phyloP scores from a whole-genome alignment of 2,888 invertebrate genomes.

The Drosophila kuntzei region DNA sequence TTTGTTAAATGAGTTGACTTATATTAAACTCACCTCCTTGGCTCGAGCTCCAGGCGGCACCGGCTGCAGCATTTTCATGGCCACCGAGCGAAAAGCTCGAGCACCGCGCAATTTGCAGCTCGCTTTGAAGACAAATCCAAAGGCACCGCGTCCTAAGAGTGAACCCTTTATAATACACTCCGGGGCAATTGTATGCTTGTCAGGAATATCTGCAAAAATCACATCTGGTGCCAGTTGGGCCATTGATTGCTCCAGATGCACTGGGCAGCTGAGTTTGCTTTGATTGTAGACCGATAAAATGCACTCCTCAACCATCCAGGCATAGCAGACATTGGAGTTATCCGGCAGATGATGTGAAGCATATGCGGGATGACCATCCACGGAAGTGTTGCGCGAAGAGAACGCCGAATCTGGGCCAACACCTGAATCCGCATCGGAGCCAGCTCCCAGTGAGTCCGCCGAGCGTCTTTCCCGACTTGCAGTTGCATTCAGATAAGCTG shows the following conservation, averaged over 20 bases:
- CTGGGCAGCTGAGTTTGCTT: constrained; percentile 90
- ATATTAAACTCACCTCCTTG: constrained; percentile 77
- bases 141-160: constrained; percentile 97
- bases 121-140: constrained; percentile 97
- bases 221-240: constrained; percentile 96
- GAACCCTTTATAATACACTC: constrained; percentile 92
- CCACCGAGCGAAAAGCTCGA: constrained; percentile 89
- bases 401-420: constrained; percentile 93
- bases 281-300: constrained; percentile 94
- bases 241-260: constrained; percentile 91
- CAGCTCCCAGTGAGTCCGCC: constrained; percentile 86
- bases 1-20: not conserved
- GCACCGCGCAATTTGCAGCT: constrained; percentile 88
- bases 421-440: constrained; percentile 94
- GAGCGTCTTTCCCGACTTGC: constrained; percentile 78
- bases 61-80: constrained; percentile 98
- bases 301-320: constrained; percentile 98
- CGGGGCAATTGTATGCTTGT: constrained; percentile 92
- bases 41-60: constrained; percentile 90
- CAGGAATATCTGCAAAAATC: constrained; percentile 95
- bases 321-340: constrained; percentile 87
- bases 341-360: constrained; percentile 80
- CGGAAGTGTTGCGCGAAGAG: constrained; percentile 93
- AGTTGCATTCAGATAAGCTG: constrained; percentile 82
- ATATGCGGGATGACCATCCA: constrained; percentile 90